These are phyloP conservation scores for Passer montanus DNA, from an alignment of 2,113 vertebrate species.

Conservation along the genomic window DNA sequence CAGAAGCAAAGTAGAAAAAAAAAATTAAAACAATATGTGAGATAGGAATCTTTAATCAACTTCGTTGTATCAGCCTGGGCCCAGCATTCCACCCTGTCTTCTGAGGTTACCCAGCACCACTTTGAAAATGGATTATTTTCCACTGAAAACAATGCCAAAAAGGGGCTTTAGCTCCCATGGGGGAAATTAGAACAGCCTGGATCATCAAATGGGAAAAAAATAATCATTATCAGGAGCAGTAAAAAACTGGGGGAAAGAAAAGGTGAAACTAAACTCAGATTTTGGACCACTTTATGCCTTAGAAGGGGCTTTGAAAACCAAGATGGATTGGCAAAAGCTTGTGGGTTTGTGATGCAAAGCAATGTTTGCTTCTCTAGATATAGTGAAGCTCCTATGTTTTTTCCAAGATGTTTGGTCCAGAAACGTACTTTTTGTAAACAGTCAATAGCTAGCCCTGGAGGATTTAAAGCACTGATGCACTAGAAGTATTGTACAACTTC, in stretches of 20 bases:
- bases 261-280: neutral
- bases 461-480: neutral
- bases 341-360: neutral
- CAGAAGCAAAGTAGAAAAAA: conserved; percentile 46
- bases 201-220: conserved; percentile 32
- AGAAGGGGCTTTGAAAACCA: neutral
- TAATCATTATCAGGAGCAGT: conserved; percentile 7
- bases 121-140: conserved; percentile 71
- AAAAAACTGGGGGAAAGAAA: neutral
- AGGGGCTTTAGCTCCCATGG: conserved; percentile 3
- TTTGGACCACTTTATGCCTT: neutral
- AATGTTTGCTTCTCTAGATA: neutral
- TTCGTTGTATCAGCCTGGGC: neutral
- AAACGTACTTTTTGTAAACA: neutral
- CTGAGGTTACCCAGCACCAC: conserved; percentile 55
- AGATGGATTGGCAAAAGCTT: neutral
- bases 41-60: conserved; percentile 66
- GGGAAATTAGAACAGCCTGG: conserved; percentile 51
- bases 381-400: neutral
- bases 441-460: neutral
- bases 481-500: neutral
- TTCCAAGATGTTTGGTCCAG: neutral
- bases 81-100: conserved; percentile 37
- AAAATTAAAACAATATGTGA: conserved; percentile 60
- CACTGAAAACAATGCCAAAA: conserved; percentile 60